These are phyloP conservation scores for Hipparchia sbordonii DNA, from an alignment of 2,888 invertebrate species.

Conservation along the genomic window DNA sequence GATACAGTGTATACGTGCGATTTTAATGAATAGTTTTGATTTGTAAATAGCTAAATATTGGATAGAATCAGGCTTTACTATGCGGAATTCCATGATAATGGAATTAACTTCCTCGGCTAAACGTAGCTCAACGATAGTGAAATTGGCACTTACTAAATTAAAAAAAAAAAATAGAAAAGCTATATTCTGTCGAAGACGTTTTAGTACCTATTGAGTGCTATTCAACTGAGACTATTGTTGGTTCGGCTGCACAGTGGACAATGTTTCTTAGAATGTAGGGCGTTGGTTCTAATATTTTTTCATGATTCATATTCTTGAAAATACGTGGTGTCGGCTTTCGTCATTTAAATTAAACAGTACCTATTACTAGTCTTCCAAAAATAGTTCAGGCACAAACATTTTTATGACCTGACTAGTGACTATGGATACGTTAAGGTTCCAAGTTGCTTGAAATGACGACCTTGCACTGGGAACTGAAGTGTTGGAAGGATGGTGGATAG, in stretches of 20 bases:
- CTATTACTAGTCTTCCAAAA: conserved; percentile 3
- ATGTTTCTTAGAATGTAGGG: conserved; percentile 12
- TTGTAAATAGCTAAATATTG: no score
- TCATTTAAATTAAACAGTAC: conserved; percentile 11
- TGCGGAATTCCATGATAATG: no score
- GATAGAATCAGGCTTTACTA: no score
- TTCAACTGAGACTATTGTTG: conserved; percentile 8
- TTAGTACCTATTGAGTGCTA: conserved; percentile 5
- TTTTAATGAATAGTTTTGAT: no score
- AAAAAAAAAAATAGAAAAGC: conserved; percentile 1
- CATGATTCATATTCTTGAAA: conserved; percentile 14
- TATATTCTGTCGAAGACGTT: not conserved
- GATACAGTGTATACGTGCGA: no score
- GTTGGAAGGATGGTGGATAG: no score
- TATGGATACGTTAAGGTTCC: no score
- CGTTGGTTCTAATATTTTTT: conserved; percentile 14
- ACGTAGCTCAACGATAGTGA: not conserved
- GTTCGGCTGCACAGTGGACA: not conserved
- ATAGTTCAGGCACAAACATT: conserved; percentile 1
- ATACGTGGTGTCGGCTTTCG: conserved; percentile 1
- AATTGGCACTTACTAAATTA: not conserved
- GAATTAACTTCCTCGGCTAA: no score
- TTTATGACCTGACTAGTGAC: not conserved
- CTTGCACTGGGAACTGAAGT: no score
- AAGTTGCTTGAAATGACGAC: no score